Conservation (phyloP, 1,140 invertebrate genomes). For the Drosophila kanapiae region DNA sequence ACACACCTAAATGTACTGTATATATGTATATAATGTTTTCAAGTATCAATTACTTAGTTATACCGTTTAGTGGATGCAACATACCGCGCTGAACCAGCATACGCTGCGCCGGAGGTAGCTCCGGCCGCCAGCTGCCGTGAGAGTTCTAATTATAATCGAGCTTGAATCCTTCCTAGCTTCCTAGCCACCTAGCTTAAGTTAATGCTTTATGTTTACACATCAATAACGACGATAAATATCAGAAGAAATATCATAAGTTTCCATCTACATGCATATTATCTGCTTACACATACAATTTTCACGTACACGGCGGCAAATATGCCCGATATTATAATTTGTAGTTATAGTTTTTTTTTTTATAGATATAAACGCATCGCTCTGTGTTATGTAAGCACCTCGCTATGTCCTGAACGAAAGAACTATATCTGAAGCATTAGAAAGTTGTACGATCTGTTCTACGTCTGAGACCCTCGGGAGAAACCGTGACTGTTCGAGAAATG, state of each 20-base stretch:
- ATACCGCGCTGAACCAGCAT: slow-evolving; percentile 75
- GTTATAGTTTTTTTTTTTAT: background rate
- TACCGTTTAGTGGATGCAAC: slow-evolving; percentile 81
- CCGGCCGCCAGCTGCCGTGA: slow-evolving; percentile 63
- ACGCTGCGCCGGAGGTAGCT: slow-evolving; percentile 25
- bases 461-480: slow-evolving; percentile 66
- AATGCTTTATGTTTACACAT: slow-evolving; percentile 66
- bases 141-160: slow-evolving; percentile 63
- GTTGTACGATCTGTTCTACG: slow-evolving; percentile 39
- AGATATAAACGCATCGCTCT: slow-evolving; percentile 15
- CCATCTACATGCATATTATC: slow-evolving; percentile 59
- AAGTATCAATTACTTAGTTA: slow-evolving; percentile 61
- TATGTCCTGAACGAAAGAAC: slow-evolving; percentile 23
- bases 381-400: slow-evolving; percentile 21
- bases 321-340: slow-evolving; percentile 35
- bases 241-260: slow-evolving; percentile 71
- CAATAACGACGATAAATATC: slow-evolving; percentile 78
- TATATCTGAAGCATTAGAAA: slow-evolving; percentile 29
- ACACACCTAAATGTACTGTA: slow-evolving; percentile 47
- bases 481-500: slow-evolving; percentile 54
- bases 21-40: slow-evolving; percentile 61
- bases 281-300: slow-evolving; percentile 45
- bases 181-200: slow-evolving; percentile 49
- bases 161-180: slow-evolving; percentile 17
- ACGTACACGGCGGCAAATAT: slow-evolving; percentile 39